Percentiles rank a stretch among this genome's conserved stretches.
Conservation (phyloP, 1,140 invertebrate species). For the Eubasilissa regina region DNA sequence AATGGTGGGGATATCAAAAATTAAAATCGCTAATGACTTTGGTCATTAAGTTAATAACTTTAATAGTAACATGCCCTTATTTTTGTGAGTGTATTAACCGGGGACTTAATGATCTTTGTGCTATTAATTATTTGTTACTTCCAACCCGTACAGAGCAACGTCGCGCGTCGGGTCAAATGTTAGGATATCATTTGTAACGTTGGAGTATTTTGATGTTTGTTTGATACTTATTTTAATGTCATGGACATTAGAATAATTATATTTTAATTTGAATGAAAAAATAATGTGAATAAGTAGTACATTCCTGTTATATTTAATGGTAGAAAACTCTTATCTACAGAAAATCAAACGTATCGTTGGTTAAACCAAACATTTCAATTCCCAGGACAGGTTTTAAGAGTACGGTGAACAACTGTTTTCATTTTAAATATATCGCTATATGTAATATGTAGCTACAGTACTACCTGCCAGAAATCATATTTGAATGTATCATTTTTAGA, state of each 20-base stretch:
- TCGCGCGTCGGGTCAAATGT: not conserved
- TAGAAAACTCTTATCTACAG: too few relatives aligned
- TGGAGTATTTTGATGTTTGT: constrained; percentile 13
- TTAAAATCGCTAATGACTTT: constrained; percentile 61
- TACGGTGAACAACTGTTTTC: too few relatives aligned
- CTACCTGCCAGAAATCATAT: too few relatives aligned
- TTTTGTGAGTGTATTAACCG: constrained; percentile 55
- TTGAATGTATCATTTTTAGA: too few relatives aligned
- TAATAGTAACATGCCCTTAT: constrained; percentile 60
- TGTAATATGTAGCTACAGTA: too few relatives aligned
- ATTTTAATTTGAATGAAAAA: not conserved
- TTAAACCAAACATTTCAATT: too few relatives aligned
- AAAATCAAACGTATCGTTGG: too few relatives aligned
- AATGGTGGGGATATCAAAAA: constrained; percentile 60
- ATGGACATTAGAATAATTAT: constrained; percentile 27
- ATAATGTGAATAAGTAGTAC: too few relatives aligned
- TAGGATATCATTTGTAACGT: constrained; percentile 18
- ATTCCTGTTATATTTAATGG: too few relatives aligned
- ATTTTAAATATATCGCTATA: too few relatives aligned
- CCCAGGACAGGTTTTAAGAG: too few relatives aligned
- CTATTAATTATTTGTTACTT: constrained; percentile 57
- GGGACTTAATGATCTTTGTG: constrained; percentile 57
- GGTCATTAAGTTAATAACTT: constrained; percentile 61
- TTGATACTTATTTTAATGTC: constrained; percentile 4
- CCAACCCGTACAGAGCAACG: not conserved